A percentile compares a stretch with the other conserved stretches of the same genome.
Evolutionary conservation across 2,113 vertebrate genomes (phyloP).

Genomic region (Dryoscopus gambensis): DNA sequence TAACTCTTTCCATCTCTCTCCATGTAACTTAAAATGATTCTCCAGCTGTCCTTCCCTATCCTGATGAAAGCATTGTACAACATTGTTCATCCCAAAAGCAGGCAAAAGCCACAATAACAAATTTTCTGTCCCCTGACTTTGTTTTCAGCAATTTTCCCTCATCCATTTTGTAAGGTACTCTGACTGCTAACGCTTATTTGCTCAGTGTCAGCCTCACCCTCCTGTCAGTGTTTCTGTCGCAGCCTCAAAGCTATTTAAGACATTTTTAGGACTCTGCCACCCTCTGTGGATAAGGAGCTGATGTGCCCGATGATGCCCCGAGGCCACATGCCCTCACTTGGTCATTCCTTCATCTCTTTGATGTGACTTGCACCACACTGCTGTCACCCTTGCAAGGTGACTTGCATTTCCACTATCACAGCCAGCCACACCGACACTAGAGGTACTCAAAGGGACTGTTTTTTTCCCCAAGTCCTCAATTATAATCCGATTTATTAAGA

Average conservation of each 20-base stretch:
- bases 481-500: not conserved
- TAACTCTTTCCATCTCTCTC: not conserved
- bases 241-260: not conserved
- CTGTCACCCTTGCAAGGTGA: not conserved
- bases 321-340: not conserved
- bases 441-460: not conserved
- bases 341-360: not conserved
- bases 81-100: not conserved
- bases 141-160: not conserved
- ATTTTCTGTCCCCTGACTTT: not conserved
- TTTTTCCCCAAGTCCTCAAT: not conserved
- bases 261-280: not conserved
- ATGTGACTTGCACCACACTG: not conserved
- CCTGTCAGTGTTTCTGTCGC: not conserved
- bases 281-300: not conserved
- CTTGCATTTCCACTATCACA: not conserved
- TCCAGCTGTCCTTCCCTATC: not conserved
- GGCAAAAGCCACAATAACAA: not conserved
- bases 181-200: not conserved
- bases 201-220: not conserved
- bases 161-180: not conserved
- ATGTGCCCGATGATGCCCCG: not conserved
- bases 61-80: not conserved
- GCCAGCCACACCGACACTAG: not conserved
- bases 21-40: not conserved